These are phyloP conservation scores for Flabesymbios commensalis DNA, from an alignment of 2,888 invertebrate species.

Conservation along the genomic window DNA sequence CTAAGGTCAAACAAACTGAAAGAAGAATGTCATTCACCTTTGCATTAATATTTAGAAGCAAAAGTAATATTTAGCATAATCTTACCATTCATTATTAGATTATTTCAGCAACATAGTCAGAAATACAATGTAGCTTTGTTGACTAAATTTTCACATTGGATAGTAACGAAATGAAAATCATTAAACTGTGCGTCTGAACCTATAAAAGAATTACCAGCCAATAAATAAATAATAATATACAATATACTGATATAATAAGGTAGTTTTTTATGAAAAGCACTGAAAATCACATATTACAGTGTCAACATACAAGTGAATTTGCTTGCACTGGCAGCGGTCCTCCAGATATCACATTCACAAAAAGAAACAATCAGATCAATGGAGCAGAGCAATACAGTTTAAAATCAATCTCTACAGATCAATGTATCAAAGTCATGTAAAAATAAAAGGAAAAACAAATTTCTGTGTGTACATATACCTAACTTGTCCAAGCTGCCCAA, in stretches of 20 bases:
- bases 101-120: too few relatives aligned
- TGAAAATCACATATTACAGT: not conserved
- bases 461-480: conserved; percentile 40
- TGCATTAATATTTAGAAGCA: not conserved
- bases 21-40: too few relatives aligned
- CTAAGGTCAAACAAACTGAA: conserved; percentile 51
- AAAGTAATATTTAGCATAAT: not conserved
- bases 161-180: too few relatives aligned
- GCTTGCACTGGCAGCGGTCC: too few relatives aligned
- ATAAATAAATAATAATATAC: too few relatives aligned
- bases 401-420: not conserved
- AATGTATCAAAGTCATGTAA: not conserved
- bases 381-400: too few relatives aligned
- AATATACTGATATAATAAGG: not conserved
- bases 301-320: not conserved
- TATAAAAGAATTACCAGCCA: too few relatives aligned
- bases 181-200: too few relatives aligned
- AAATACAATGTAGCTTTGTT: too few relatives aligned
- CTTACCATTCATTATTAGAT: not conserved
- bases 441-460: not conserved
- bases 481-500: conserved; percentile 51
- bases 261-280: not conserved
- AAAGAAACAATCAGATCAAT: too few relatives aligned
- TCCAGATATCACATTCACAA: too few relatives aligned
- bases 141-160: too few relatives aligned